Percentiles rank a stretch among this genome's conserved stretches.
Evolutionary conservation across 1,140 invertebrate genomes (phyloP).

Genomic region (Monochamus saltuarius): DNA sequence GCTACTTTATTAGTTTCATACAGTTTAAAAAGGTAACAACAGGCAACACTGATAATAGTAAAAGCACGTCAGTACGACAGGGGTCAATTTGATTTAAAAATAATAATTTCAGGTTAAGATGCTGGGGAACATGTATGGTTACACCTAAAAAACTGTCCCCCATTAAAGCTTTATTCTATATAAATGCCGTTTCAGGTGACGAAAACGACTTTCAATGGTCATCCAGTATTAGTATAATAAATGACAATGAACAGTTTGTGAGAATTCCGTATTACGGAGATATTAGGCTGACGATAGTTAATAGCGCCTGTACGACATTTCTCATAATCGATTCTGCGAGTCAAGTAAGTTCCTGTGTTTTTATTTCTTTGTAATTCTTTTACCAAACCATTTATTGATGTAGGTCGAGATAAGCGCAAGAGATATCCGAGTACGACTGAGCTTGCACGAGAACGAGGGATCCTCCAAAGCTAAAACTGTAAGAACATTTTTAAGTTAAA

Average conservation of each 20-base stretch:
- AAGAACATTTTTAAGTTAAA: too few relatives aligned
- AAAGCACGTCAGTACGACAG: too few relatives aligned
- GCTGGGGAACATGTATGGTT: too few relatives aligned
- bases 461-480: too few relatives aligned
- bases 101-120: too few relatives aligned
- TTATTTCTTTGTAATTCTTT: background rate
- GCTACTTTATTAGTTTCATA: too few relatives aligned
- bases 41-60: too few relatives aligned
- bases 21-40: too few relatives aligned
- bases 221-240: conserved; percentile 51
- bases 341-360: conserved; percentile 46
- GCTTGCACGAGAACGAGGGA: conserved; percentile 25
- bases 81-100: too few relatives aligned
- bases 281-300: conserved; percentile 65
- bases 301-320: conserved; percentile 36
- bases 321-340: conserved; percentile 60
- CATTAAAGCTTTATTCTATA: too few relatives aligned
- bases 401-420: conserved; percentile 69
- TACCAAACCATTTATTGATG: conserved; percentile 18
- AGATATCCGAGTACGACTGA: conserved; percentile 65
- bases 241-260: conserved; percentile 65
- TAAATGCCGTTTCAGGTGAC: conserved; percentile 19
- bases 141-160: too few relatives aligned
- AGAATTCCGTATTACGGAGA: conserved; percentile 67
- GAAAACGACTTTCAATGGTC: conserved; percentile 53